Percentiles rank a stretch among this genome's conserved stretches.
These are phyloP conservation scores for Osmoderma eremita DNA, from an alignment of 2,888 invertebrate species.

Conservation along the genomic window DNA sequence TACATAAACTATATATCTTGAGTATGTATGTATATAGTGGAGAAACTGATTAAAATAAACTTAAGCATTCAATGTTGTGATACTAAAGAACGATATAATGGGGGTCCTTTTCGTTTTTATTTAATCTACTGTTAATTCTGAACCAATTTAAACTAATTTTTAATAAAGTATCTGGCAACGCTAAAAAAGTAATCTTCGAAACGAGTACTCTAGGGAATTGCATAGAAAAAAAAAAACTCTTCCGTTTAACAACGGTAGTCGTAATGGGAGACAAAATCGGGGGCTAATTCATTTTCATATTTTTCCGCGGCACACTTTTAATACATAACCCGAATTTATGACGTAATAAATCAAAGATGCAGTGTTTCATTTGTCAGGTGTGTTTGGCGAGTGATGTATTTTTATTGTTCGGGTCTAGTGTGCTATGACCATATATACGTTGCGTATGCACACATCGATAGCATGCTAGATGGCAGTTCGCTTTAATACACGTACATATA, in stretches of 20 bases:
- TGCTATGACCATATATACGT: conserved; percentile 50
- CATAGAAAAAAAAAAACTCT: background rate
- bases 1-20: too few species aligned
- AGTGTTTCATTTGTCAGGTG: conserved; percentile 65
- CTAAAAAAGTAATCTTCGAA: conserved; percentile 6
- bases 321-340: conserved; percentile 63
- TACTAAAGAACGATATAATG: too few species aligned
- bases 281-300: conserved; percentile 59
- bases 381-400: conserved; percentile 63
- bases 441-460: too few species aligned
- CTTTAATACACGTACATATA: conserved; percentile 54
- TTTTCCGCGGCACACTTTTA: conserved; percentile 59
- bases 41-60: too few species aligned
- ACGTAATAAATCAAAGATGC: conserved; percentile 63
- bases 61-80: too few species aligned
- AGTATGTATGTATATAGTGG: too few species aligned
- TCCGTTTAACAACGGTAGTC: background rate
- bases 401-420: conserved; percentile 61
- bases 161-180: conserved; percentile 24
- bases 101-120: too few species aligned
- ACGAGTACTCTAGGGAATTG: conserved; percentile 10
- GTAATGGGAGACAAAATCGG: conserved; percentile 36
- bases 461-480: conserved; percentile 62
- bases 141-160: background rate
- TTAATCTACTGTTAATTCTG: conserved; percentile 1